phyloP scores from a whole-genome alignment of 2,113 vertebrate species.

The Pithys albifrons region DNA sequence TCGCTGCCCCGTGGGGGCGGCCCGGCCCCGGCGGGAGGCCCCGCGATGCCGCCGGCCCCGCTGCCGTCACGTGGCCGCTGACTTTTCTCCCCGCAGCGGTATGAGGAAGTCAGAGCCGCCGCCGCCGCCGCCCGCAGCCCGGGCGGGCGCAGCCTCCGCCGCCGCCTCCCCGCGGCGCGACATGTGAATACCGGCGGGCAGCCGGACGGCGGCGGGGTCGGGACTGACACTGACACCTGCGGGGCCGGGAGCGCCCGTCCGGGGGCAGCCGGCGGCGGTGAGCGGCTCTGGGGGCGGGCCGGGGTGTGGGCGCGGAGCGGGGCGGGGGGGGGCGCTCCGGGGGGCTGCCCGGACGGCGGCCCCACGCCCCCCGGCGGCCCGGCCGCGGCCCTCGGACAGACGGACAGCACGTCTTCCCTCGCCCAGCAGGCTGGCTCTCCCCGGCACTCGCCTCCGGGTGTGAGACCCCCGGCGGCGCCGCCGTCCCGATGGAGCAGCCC shows the following conservation, averaged over 20 bases:
- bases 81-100: background rate
- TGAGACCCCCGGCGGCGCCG: background rate
- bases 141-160: too few relatives aligned
- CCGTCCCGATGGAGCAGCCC: slow-evolving; percentile 72
- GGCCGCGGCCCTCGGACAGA: background rate
- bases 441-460: background rate
- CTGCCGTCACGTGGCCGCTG: slow-evolving; percentile 40
- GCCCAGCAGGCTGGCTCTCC: background rate
- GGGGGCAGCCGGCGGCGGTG: too few relatives aligned
- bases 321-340: too few relatives aligned
- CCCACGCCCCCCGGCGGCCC: background rate
- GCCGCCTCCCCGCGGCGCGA: too few relatives aligned
- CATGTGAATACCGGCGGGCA: too few relatives aligned
- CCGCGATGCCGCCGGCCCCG: background rate
- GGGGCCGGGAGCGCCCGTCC: too few relatives aligned
- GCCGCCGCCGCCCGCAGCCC: background rate
- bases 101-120: slow-evolving; percentile 50
- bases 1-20: background rate
- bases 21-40: background rate
- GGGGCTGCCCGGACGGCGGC: too few relatives aligned
- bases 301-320: too few relatives aligned
- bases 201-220: too few relatives aligned
- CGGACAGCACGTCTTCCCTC: background rate
- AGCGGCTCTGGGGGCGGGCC: too few relatives aligned
- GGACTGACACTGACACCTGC: too few relatives aligned